These are phyloP conservation scores for Watsonalla binaria DNA, from an alignment of 2,888 invertebrate genomes.

Conservation along the genomic window DNA sequence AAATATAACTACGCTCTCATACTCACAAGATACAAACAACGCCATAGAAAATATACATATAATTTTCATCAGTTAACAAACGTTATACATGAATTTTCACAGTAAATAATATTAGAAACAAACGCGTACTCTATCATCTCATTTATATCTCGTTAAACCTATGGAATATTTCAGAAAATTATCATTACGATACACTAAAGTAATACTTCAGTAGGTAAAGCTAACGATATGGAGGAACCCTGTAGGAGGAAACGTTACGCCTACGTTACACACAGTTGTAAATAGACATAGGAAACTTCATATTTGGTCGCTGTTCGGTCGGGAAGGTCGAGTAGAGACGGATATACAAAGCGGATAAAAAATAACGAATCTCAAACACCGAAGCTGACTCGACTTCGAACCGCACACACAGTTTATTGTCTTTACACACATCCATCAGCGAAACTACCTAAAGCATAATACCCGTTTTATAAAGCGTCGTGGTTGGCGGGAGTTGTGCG, in stretches of 20 bases:
- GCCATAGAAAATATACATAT: background rate
- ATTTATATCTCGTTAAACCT: constrained; percentile 49
- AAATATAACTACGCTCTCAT: background rate
- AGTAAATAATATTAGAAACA: constrained; percentile 22
- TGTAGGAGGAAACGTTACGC: constrained; percentile 70
- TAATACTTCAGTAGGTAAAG: constrained; percentile 75
- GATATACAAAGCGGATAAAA: constrained; percentile 58
- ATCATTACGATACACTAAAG: constrained; percentile 61
- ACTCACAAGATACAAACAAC: background rate
- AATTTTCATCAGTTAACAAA: background rate
- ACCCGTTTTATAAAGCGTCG: constrained; percentile 67
- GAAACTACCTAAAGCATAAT: constrained; percentile 39
- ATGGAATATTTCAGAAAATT: constrained; percentile 67
- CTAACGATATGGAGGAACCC: constrained; percentile 78
- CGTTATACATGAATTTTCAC: constrained; percentile 2
- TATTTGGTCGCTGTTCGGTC: constrained; percentile 67
- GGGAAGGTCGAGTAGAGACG: constrained; percentile 52
- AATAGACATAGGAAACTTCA: constrained; percentile 59
- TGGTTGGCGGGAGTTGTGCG: constrained; percentile 43
- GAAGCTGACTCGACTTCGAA: constrained; percentile 54
- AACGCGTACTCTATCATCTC: constrained; percentile 41
- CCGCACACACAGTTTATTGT: constrained; percentile 62
- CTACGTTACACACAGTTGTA: constrained; percentile 57
- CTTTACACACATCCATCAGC: constrained; percentile 46
- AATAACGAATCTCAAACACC: constrained; percentile 51